Base-by-base conservation (phyloP, 2,113 vertebrate species). In the Rhinopomastus cyanomelas region DNA sequence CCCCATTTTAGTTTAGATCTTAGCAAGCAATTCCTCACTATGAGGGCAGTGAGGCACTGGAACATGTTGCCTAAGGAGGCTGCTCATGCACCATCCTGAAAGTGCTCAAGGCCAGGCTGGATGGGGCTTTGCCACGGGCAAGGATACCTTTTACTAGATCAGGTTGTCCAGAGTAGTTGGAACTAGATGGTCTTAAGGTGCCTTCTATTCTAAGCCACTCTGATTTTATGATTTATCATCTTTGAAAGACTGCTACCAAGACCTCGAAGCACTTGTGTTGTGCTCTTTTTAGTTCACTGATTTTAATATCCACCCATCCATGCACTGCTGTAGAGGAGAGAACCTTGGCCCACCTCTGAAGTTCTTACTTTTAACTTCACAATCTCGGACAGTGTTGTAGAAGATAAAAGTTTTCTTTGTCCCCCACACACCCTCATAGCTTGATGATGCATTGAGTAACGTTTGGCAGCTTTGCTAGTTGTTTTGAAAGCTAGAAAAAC, bases 401-500 rank as follows among this genome's bases (percentile, higher is more conserved):
- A 68, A 27, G 37, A 88, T 72, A 64, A 89, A 93, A 88, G 51
- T 20, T 11, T 12, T 23, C 23, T 85, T 25, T 48, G 9, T 72
- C 52, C 23, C 66, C 52, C 56, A 29, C 11, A 27, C 26, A 37
- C 20, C 62, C 53, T 18, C 25, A 48, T 55, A 82, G 44, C 60
- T 51, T 71, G 62, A 55, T 83, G 75, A 94, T 83, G 79, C 3
- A 3, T 92, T 95, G 89, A 91, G 92, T 94, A 96, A 95, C 79
- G 82, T 86, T 9, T 94, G 96, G 93, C 96, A 94, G 61, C 46
- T 94, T 66, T 46, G 25, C 85, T 46, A 68, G 87, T 87, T 95
- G 88, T 96, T 96, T 96, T 96, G 84, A 92, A 92, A 93, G 34
- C 69, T 91, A 94, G 91, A 89, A 91, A 90, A 93, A 42, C 61